These are phyloP conservation scores for Mnemiopsis leidyi DNA, from an alignment of 37 sponge, comb jelly and placozoan species.

Conservation along the genomic window DNA sequence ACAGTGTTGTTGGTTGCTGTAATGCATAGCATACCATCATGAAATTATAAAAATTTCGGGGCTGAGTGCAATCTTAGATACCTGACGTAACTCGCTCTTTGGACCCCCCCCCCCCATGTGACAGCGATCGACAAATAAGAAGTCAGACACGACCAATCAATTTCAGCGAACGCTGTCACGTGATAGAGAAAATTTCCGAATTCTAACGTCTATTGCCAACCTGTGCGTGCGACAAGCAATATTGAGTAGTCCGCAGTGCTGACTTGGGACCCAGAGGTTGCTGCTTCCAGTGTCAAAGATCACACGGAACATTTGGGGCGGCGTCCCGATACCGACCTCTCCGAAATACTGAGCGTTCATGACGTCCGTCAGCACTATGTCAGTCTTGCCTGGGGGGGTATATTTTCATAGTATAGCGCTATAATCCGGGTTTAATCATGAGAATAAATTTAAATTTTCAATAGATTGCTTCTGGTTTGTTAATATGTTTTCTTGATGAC, in stretches of 20 bases:
- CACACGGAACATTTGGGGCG: slow-evolving; percentile 83
- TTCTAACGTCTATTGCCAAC: too few species aligned
- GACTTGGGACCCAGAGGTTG: slow-evolving; percentile 96
- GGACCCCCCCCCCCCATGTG: too few species aligned
- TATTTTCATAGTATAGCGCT: neutral
- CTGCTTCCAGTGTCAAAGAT: slow-evolving; percentile 97
- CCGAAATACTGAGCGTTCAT: slow-evolving; percentile 93
- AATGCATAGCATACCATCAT: too few species aligned
- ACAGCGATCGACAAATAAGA: too few species aligned
- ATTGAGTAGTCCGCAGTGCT: slow-evolving; percentile 69
- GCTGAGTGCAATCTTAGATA: too few species aligned
- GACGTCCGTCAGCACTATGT: slow-evolving; percentile 57
- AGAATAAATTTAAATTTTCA: neutral
- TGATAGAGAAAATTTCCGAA: too few species aligned
- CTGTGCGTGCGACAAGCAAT: slow-evolving; percentile 73
- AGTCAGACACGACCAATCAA: too few species aligned
- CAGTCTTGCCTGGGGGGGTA: slow-evolving; percentile 31
- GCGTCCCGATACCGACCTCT: slow-evolving; percentile 87
- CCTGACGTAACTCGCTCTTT: too few species aligned
- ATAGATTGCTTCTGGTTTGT: neutral
- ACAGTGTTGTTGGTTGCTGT: too few species aligned
- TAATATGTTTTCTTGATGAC: too few species aligned
- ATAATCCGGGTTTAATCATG: neutral
- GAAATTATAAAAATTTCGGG: too few species aligned
- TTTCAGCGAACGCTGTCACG: too few species aligned